Conservation (phyloP, 2,113 vertebrate species). For the Syrmaticus mikado region DNA sequence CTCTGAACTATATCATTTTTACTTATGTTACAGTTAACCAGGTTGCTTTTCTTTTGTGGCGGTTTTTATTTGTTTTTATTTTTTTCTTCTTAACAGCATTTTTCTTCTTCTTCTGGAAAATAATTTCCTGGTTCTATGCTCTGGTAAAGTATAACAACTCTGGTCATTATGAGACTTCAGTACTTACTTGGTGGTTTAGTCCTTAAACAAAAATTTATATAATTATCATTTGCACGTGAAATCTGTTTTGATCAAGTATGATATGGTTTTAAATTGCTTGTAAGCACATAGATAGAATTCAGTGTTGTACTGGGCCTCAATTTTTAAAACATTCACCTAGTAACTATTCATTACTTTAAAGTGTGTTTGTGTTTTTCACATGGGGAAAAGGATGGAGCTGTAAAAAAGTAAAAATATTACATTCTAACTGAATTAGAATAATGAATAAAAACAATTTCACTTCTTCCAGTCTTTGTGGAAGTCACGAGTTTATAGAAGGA, state of each 20-base stretch:
- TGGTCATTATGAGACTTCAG: not conserved
- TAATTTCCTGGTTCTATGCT: not conserved
- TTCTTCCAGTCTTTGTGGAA: slow-evolving; percentile 9
- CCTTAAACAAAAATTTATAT: not conserved
- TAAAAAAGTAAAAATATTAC: not conserved
- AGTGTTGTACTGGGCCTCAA: rapidly evolving
- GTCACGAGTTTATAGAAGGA: slow-evolving; percentile 6
- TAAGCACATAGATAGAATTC: not conserved
- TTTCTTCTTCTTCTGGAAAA: not conserved
- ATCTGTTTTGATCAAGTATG: not conserved
- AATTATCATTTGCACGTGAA: not conserved
- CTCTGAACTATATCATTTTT: not conserved
- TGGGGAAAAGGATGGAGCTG: not conserved
- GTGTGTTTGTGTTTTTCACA: not conserved
- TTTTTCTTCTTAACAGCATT: not conserved
- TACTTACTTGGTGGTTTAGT: not conserved
- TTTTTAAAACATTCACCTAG: not conserved
- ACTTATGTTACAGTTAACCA: not conserved
- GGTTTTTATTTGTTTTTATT: not conserved
- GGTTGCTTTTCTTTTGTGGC: not conserved
- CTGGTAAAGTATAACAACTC: not conserved
- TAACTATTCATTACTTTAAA: not conserved
- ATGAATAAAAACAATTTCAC: slow-evolving; percentile 15
- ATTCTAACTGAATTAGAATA: slow-evolving; percentile 24
- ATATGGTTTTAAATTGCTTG: not conserved